These are phyloP conservation scores for Zhuqinia jingwanae DNA, from an alignment of 2,888 invertebrate genomes.

Conservation along the genomic window DNA sequence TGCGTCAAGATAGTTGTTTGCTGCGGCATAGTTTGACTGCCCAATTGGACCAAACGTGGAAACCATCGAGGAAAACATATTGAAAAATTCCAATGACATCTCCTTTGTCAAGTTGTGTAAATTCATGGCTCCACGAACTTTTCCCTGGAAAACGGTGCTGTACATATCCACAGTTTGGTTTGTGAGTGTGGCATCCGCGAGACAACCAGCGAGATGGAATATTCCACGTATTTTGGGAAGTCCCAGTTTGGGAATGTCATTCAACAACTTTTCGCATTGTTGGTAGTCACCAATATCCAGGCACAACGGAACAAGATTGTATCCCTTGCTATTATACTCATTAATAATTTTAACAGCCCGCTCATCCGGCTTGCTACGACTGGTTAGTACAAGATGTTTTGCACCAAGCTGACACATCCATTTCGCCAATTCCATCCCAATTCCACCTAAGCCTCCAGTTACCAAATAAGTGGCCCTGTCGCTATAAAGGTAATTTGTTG, in stretches of 20 bases:
- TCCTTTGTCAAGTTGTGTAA: constrained; percentile 67
- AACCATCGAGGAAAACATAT: constrained; percentile 66
- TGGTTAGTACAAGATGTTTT: constrained; percentile 69
- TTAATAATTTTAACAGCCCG: constrained; percentile 62
- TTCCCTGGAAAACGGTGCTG: constrained; percentile 59
- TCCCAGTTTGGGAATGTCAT: constrained; percentile 21
- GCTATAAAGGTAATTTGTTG: constrained; percentile 48
- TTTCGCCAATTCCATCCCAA: constrained; percentile 68
- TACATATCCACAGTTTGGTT: constrained; percentile 70
- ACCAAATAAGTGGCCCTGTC: constrained; percentile 57
- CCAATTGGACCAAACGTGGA: constrained; percentile 70
- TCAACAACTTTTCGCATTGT: constrained; percentile 62
- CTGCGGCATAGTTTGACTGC: constrained; percentile 66
- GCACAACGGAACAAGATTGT: constrained; percentile 51
- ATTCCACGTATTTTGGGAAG: constrained; percentile 69
- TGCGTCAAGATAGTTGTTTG: constrained; percentile 67
- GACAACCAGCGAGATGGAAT: constrained; percentile 67
- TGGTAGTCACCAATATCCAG: constrained; percentile 68
- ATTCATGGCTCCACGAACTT: constrained; percentile 72
- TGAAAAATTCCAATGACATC: constrained; percentile 61
- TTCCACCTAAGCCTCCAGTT: constrained; percentile 67
- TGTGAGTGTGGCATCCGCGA: constrained; percentile 60
- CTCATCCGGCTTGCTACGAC: constrained; percentile 64
- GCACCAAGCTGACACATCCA: constrained; percentile 70
- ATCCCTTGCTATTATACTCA: constrained; percentile 56